phyloP scores from a whole-genome alignment of 1,140 invertebrate genomes.

The Drosophila teissieri region DNA sequence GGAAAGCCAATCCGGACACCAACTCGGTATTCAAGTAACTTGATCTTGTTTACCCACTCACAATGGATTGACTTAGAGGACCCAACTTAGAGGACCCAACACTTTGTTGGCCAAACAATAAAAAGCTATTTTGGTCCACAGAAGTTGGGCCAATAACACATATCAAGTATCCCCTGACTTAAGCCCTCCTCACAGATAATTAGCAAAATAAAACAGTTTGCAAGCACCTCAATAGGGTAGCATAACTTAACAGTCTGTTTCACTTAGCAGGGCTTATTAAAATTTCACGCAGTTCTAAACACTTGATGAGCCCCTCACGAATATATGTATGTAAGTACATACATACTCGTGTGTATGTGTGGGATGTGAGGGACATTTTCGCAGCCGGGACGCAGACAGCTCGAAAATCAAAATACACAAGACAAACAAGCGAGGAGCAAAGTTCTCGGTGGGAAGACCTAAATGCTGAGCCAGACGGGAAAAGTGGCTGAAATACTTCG shows the following conservation, averaged over 20 bases:
- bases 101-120: conserved; percentile 50
- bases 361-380: conserved; percentile 21
- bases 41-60: conserved; percentile 55
- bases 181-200: conserved; percentile 46
- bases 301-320: conserved; percentile 34
- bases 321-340: neutral
- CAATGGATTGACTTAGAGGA: conserved; percentile 45
- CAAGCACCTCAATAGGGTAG: conserved; percentile 22
- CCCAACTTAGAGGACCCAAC: conserved; percentile 42
- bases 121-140: conserved; percentile 32
- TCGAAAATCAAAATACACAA: conserved; percentile 45
- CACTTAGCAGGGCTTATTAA: conserved; percentile 67
- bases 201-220: conserved; percentile 50
- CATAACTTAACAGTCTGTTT: conserved; percentile 62
- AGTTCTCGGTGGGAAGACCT: conserved; percentile 39
- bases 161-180: conserved; percentile 46
- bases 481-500: conserved; percentile 56
- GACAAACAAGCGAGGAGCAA: conserved; percentile 48
- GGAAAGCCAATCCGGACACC: conserved; percentile 22
- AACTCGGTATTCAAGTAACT: conserved; percentile 20
- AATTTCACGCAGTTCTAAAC: conserved; percentile 71
- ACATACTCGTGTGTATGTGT: neutral
- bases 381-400: conserved; percentile 30
- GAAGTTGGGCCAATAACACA: conserved; percentile 33
- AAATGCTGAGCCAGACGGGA: conserved; percentile 37